A percentile compares a stretch with the other conserved stretches of the same genome.
These are phyloP conservation scores for Agrypnia vestita DNA, from an alignment of 1,140 invertebrate species.

Conservation along the genomic window DNA sequence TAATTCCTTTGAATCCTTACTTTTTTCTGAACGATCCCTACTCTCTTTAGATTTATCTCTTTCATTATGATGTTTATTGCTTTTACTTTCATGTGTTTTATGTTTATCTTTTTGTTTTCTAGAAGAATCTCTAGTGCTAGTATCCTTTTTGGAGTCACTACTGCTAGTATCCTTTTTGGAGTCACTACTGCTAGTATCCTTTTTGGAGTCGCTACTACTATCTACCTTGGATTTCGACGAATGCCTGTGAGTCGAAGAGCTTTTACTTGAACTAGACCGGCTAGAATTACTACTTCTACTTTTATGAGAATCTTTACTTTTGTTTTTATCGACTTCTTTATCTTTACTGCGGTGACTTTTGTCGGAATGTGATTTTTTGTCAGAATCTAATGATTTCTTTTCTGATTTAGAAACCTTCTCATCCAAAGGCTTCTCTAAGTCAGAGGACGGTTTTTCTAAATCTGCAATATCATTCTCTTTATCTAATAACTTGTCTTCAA, in stretches of 20 bases:
- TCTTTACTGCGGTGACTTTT: constrained; percentile 62
- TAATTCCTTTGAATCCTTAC: constrained; percentile 76
- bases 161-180: constrained; percentile 64
- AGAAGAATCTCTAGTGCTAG: constrained; percentile 67
- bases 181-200: constrained; percentile 67
- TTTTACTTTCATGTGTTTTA: constrained; percentile 55
- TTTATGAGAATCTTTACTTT: constrained; percentile 66
- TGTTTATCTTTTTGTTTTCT: constrained; percentile 62
- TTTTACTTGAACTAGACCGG: constrained; percentile 71
- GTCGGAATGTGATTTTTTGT: constrained; percentile 34
- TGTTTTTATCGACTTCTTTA: constrained; percentile 65
- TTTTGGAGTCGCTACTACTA: constrained; percentile 65
- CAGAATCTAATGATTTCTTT: constrained; percentile 52
- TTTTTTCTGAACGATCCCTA: constrained; percentile 69
- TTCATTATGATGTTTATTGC: constrained; percentile 29
- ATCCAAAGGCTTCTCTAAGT: constrained; percentile 57
- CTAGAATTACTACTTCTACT: constrained; percentile 71
- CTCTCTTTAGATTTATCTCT: constrained; percentile 61
- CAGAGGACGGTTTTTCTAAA: constrained; percentile 14
- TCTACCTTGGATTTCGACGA: constrained; percentile 67
- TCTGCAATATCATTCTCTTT: constrained; percentile 57
- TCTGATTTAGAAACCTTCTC: constrained; percentile 59
- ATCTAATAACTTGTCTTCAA: constrained; percentile 70
- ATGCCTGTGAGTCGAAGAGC: constrained; percentile 70
- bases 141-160: constrained; percentile 65